Base-by-base conservation (phyloP, 2,113 vertebrate species). In the Polypterus bichir region DNA sequence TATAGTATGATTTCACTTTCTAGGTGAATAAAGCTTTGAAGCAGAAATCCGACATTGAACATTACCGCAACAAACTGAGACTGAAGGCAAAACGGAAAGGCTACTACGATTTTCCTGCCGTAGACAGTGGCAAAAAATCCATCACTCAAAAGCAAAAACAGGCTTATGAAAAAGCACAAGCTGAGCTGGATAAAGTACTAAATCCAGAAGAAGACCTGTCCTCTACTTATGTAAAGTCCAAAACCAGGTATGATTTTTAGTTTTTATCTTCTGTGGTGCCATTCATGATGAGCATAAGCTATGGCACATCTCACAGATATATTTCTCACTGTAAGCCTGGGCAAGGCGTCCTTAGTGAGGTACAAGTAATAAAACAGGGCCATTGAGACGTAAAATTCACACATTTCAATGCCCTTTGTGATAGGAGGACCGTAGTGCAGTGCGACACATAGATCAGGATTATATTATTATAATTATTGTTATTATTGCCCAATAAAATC, bases 11-110 rank as follows among this genome's bases (percentile, higher is more conserved):
- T 76, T 64, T 68, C 48, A 66, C 66, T 51, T 65, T 59, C 46
- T 73, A 99, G 96, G 91, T 97, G 70, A 97, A 88, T 79, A 82
- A 97, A 80, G 94, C 93, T 63, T 81, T 97, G 74, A 99, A 97
- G 72, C 96, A 99, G 86, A 97, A 96, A 73, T 98, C 96, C 0
- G 96, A 99, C 76, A 97, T 98, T 3, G 96, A 99, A 65, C 94
- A 99, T 75, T 99, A 98, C 76, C 91, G 96, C 76, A 97, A 99
- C 81, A 99, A 99, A 70, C 84, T 98, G 66, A 88, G 96, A 58
- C 86, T 98, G 69, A 99, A 99, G 76, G 93, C 94, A 52, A 98
- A 97, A 79, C 86, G 89, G 75, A 98, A 97, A 63, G 96, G 94
- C 0, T 98, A 98, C 78, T 97, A 97, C 59, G 96, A 99, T 72